Evolutionary conservation across 64 coral and sea anemone species (phyloP), one percentile per base, ranked within the genome.

Genomic region (Stylophora pistillata): DNA sequence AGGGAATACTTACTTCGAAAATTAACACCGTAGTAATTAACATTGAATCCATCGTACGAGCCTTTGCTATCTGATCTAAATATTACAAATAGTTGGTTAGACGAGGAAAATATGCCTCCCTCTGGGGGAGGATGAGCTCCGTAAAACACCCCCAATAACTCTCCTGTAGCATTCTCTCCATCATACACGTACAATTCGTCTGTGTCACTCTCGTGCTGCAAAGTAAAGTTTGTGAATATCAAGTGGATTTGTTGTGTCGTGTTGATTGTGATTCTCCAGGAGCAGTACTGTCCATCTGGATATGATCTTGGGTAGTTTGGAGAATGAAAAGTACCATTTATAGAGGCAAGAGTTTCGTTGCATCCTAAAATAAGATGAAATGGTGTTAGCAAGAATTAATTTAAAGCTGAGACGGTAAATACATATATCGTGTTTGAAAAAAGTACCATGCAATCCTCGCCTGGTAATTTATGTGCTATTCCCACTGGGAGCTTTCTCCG

Each of bases 291-390:
- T 74, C 30, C 41, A 59, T 55, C 55, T 5, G 85, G 59, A 29
- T 85, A 30, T 13, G 10, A 17, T 20, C 9, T 29, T 60, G 55
- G 60, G 18, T 28, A 47, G 27, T 53, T 86, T 86, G n/a, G 66
- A 73, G 85, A 86, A 17, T 56, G 37, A n/a, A 86, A 74, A 60
- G 85, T 86, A 21, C 85, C 85, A 12, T 29, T 73, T 31, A 23
- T 2, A 11, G 30, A 37, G 21, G 25, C 73, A 30, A 73, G 25
- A n/a, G 52, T 74, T 11, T n/a, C 16, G 21, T 28, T 59, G 41
- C 85, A 86, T 30, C 68, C 85, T 86, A 1, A 34, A 73, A 86
- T 20, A 18, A 4, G 12, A 32, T 17, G 59, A 1, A 58, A 37
- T 30, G 4, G 55, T 21, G 20, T 30, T 16, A 60, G 6, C 4